Conservation (phyloP, 2,113 vertebrate species). For the Anarhynchus alexandrinus region DNA sequence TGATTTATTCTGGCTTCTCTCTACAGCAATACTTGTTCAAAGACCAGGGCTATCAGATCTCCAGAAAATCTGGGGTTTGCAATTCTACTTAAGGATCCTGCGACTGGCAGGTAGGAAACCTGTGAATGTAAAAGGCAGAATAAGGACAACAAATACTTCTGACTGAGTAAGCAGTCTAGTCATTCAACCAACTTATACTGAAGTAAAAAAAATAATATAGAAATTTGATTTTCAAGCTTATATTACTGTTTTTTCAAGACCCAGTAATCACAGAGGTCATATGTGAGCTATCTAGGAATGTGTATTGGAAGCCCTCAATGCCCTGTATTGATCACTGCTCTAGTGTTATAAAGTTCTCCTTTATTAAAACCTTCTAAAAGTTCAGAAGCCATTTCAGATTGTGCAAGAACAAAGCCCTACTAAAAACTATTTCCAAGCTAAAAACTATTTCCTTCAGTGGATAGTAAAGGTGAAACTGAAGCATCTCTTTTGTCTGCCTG, state of each 20-base stretch:
- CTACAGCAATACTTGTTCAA: neutral
- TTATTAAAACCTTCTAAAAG: neutral
- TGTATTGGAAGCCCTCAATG: neutral
- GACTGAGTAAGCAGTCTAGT: neutral
- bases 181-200: neutral
- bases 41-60: neutral
- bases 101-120: neutral
- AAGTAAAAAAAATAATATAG: neutral
- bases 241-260: neutral
- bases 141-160: neutral
- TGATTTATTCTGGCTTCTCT: neutral
- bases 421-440: neutral
- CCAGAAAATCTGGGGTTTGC: neutral
- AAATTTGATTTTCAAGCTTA: neutral
- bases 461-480: neutral
- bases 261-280: neutral
- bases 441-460: neutral
- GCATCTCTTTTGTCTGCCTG: neutral
- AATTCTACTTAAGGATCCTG: neutral
- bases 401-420: neutral
- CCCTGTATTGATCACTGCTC: neutral
- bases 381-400: neutral
- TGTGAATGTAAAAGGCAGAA: neutral
- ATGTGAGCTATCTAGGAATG: neutral
- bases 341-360: neutral